These are phyloP conservation scores for Strix uralensis DNA, from an alignment of 2,113 vertebrate genomes.

Conservation along the genomic window DNA sequence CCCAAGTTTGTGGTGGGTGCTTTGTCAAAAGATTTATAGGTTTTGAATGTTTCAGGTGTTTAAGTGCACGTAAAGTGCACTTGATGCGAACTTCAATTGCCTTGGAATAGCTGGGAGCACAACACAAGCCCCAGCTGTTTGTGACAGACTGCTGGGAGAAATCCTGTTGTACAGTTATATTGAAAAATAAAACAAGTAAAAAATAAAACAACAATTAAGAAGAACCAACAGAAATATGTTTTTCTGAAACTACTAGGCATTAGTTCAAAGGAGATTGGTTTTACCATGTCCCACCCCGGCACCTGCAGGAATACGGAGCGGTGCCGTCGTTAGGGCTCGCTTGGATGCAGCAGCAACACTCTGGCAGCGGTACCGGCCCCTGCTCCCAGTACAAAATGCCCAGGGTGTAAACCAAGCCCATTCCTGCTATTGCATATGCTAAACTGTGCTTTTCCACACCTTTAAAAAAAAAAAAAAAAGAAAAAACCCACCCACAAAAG, in stretches of 20 bases:
- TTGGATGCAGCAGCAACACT: rapidly evolving
- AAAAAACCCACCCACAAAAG: neutral
- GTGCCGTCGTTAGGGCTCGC: rapidly evolving
- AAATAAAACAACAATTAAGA: neutral
- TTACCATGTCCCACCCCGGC: rapidly evolving
- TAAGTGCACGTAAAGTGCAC: neutral
- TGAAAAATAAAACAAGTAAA: neutral
- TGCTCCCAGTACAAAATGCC: rapidly evolving
- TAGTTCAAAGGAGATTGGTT: rapidly evolving
- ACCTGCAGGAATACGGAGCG: rapidly evolving
- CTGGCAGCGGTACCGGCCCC: neutral
- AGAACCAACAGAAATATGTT: rapidly evolving
- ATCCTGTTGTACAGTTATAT: too few species aligned
- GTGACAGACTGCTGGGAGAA: neutral
- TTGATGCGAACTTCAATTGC: neutral
- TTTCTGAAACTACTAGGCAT: neutral
- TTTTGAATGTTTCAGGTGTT: neutral
- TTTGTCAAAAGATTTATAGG: neutral
- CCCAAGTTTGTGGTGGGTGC: neutral
- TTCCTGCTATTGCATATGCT: rapidly evolving
- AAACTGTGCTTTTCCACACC: neutral
- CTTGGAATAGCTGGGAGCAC: neutral
- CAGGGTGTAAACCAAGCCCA: neutral
- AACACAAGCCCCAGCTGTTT: neutral
- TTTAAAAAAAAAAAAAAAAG: neutral